phyloP scores from a whole-genome alignment of 1,140 invertebrate species.

The Sarcophaga peregrina region DNA sequence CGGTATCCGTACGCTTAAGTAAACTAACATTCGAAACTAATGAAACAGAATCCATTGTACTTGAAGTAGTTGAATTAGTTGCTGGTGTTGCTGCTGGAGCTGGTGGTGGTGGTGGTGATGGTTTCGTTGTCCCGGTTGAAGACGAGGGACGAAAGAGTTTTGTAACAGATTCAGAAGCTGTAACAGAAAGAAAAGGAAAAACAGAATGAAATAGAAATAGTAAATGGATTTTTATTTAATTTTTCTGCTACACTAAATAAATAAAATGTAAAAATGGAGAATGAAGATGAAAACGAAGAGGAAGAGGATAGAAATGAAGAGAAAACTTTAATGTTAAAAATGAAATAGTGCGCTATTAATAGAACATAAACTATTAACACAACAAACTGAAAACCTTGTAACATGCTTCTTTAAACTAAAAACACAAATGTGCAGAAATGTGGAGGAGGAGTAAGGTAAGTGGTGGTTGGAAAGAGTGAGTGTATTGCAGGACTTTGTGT shows the following conservation, averaged over 20 bases:
- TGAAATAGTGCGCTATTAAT: constrained; percentile 21
- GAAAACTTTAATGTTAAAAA: background rate
- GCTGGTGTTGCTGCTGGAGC: background rate
- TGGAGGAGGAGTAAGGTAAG: constrained; percentile 16
- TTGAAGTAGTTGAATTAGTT: background rate
- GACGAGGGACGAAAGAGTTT: constrained; percentile 65
- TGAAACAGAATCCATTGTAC: constrained; percentile 52
- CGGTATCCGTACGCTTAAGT: constrained; percentile 4
- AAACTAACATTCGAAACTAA: constrained; percentile 56
- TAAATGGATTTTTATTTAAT: constrained; percentile 27
- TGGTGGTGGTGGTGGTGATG: background rate
- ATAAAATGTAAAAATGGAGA: background rate
- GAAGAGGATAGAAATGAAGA: too few species aligned
- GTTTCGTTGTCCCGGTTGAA: constrained; percentile 53
- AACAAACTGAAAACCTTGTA: constrained; percentile 30
- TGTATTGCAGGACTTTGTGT: background rate
- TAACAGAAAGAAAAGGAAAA: constrained; percentile 48
- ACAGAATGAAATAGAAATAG: constrained; percentile 44
- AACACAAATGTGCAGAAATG: background rate
- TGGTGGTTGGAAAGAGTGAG: background rate
- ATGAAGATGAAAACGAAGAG: background rate
- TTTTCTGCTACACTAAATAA: background rate
- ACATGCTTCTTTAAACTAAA: constrained; percentile 29
- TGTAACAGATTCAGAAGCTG: constrained; percentile 63
- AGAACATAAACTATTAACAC: constrained; percentile 44